Conservation (phyloP, 1,140 invertebrate species). For the Apis cerana region DNA sequence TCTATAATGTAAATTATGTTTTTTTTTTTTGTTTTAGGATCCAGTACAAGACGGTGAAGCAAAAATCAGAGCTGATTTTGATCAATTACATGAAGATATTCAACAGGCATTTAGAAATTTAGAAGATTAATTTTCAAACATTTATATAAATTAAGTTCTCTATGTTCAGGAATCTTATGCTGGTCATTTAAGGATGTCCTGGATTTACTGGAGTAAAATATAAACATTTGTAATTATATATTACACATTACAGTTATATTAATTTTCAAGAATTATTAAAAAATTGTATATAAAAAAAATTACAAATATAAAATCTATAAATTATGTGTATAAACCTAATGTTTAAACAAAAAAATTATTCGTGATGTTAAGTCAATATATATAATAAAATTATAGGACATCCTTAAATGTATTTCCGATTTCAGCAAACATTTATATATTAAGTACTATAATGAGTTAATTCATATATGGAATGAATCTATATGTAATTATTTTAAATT, state of each 20-base stretch:
- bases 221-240: slow-evolving; percentile 44
- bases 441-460: slow-evolving; percentile 26
- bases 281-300: slow-evolving; percentile 40
- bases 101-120: slow-evolving; percentile 98
- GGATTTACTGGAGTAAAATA: slow-evolving; percentile 47
- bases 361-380: slow-evolving; percentile 59
- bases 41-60: slow-evolving; percentile 98
- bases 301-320: slow-evolving; percentile 47
- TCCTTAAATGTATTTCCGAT: slow-evolving; percentile 68
- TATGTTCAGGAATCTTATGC: slow-evolving; percentile 43
- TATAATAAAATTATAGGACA: slow-evolving; percentile 62
- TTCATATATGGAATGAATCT: slow-evolving; percentile 25
- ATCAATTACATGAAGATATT: slow-evolving; percentile 97
- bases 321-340: slow-evolving; percentile 32
- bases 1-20: neutral
- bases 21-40: slow-evolving; percentile 84
- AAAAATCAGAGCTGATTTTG: slow-evolving; percentile 98
- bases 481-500: slow-evolving; percentile 12
- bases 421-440: slow-evolving; percentile 31
- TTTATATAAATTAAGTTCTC: slow-evolving; percentile 53
- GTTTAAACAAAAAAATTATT: slow-evolving; percentile 18
- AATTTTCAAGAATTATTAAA: slow-evolving; percentile 17
- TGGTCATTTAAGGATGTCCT: slow-evolving; percentile 76
- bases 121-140: slow-evolving; percentile 91
- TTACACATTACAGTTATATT: slow-evolving; percentile 22